Percentiles rank a stretch among this genome's conserved stretches.
These are phyloP conservation scores for Lemur catta DNA, from an alignment of 2,797 vertebrate genomes.

Conservation along the genomic window DNA sequence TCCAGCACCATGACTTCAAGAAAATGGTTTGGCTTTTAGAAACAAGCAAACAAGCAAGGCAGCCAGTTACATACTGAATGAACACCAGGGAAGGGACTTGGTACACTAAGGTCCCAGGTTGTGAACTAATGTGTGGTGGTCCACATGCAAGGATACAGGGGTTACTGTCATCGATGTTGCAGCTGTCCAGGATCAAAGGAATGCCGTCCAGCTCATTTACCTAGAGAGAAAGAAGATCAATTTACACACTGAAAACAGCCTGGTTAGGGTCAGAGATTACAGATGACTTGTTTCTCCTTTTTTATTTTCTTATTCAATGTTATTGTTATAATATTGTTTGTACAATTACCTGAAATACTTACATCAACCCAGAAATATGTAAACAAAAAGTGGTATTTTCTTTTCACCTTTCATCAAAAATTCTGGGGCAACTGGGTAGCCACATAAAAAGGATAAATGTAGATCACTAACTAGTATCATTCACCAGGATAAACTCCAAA, in stretches of 20 bases:
- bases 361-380: neutral
- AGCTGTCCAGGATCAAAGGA: constrained; percentile 95
- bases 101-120: accelerated
- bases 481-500: neutral
- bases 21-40: neutral
- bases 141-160: constrained; percentile 95
- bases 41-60: neutral
- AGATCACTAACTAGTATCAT: neutral
- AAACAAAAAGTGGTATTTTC: neutral
- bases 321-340: accelerated
- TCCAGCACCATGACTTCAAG: accelerated
- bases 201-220: constrained; percentile 93
- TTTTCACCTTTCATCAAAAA: neutral
- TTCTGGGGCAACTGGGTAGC: accelerated
- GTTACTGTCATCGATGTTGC: constrained; percentile 95
- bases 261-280: accelerated
- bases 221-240: constrained; percentile 80
- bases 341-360: neutral
- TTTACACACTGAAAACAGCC: neutral
- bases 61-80: accelerated
- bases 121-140: accelerated
- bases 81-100: accelerated
- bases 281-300: accelerated
- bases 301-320: neutral
- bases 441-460: neutral